Percentiles rank a stretch among this genome's conserved stretches.
Evolutionary conservation across 2,797 vertebrate species (phyloP).

Genomic region (Threskiornis aethiopicus): DNA sequence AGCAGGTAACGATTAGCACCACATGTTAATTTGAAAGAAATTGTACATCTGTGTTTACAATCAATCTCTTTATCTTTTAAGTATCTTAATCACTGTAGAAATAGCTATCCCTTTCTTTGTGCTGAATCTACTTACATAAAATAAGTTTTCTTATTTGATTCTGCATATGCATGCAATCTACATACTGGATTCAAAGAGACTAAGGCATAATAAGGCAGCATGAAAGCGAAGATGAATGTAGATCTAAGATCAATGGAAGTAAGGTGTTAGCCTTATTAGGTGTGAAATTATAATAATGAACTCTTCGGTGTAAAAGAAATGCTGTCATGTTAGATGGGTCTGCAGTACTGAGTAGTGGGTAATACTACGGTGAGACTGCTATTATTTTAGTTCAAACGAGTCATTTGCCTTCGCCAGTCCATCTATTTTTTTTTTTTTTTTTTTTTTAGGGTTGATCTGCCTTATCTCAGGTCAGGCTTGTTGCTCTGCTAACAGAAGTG

Average conservation of each 20-base stretch:
- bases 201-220: neutral
- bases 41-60: neutral
- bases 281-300: neutral
- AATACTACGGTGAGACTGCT: neutral
- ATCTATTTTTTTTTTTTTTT: neutral
- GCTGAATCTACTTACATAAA: neutral
- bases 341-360: neutral
- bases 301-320: neutral
- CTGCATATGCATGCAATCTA: neutral
- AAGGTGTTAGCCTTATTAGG: neutral
- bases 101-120: neutral
- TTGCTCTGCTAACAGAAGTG: neutral
- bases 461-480: neutral
- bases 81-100: neutral
- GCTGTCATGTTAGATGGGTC: neutral
- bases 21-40: neutral
- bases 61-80: neutral
- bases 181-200: neutral
- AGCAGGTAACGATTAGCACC: neutral
- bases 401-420: neutral
- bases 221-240: neutral
- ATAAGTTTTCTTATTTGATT: neutral
- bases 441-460: neutral
- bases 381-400: neutral
- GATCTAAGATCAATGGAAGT: neutral